Evolutionary conservation across 2,797 vertebrate species (phyloP), one percentile per base, ranked within the genome.

Genomic region (Leptodactylus fallax): DNA sequence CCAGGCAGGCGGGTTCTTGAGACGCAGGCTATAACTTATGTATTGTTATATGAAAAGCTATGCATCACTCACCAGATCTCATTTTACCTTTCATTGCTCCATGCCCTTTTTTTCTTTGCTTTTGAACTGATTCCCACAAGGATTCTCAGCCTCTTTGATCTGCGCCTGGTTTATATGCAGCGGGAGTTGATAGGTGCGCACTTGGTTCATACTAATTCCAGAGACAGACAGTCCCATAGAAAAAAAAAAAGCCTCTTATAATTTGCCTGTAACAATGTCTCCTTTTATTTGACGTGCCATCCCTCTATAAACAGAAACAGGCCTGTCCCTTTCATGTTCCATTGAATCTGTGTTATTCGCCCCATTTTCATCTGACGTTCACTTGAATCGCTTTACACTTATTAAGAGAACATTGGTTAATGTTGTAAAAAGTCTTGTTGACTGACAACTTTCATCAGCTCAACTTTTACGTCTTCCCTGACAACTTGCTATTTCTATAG

Each of bases 51-150:
- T 76, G 49, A 88, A 67, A 79, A 58, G 47, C 36, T 65, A 61
- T 85, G 47, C 65, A 88, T 88, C 87, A 88, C 83, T 85, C 83
- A 81, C 83, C 49, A 85, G 23, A 81, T 74, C 65, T 85, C 58
- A 63, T 81, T 76, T 85, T 80, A 60, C 56, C 56, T 72, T 82
- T 77, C 45, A 17, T 49, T 60, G 71, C 83, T 77, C 58, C 13
- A 77, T 76, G 84, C 16, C 58, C 77, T 74, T 85, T 82, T 87
- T 85, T 58, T 81, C 79, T 86, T 55, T 86, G 58, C 83, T n/a
- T 89, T 89, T 89, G 87, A 82, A 88, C 83, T 88, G 78, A 63
- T 71, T 88, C 83, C 87, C 78, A 85, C 47, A 63, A 81, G 83
- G 83, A 85, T 76, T 81, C 23, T 60, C 49, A 58, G 56, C 69